Base-by-base conservation (phyloP, 2,797 vertebrate genomes). In the Pseudocheirus occidentalis region DNA sequence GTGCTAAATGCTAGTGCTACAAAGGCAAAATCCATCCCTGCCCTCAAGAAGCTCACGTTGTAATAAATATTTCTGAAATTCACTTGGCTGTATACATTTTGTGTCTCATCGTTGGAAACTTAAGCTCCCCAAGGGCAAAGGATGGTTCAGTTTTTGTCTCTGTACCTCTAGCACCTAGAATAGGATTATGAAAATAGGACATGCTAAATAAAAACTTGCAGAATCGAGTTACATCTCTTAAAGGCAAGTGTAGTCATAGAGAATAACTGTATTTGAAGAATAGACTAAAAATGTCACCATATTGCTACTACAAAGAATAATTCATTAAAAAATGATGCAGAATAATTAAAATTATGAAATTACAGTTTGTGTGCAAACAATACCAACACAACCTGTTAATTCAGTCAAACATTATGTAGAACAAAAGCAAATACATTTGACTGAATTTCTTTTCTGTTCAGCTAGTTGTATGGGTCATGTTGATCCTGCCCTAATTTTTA, bases 391-490 rank as follows among this genome's bases (percentile, higher is more conserved):
- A 24, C 66, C 62, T 40, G 34, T 3, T 24, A 13, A 24, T 40
- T 40, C n/a, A 73, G n/a, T 46, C n/a, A 81, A 40, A 46, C 46
- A 91, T 92, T 66, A 92, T 18, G 0, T 28, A 93, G 16, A 12
- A 18, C 28, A 95, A 96, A 96, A 94, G 90, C 53, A 91, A 57
- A 13, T 4, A 55, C 9, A 27, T 56, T 94, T 95, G 28, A 93
- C 90, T 95, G 27, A 58, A 13, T 96, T 54, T 91, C n/a, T 96
- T 96, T 94, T 53, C 57, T 90, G n/a, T 92, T 16, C 58, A 94
- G 27, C 52, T 95, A 40, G 1, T 56, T 93, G 3, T 90, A 3
- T 95, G 87, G 14, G 66, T 93, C 29, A 58, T 55, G 52, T 31
- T n/a, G 6, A 89, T 12, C 18, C 18, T 24, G 6, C n/a, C 21